phyloP scores from a whole-genome alignment of 2,113 vertebrate genomes.

The Plecotus auritus region DNA sequence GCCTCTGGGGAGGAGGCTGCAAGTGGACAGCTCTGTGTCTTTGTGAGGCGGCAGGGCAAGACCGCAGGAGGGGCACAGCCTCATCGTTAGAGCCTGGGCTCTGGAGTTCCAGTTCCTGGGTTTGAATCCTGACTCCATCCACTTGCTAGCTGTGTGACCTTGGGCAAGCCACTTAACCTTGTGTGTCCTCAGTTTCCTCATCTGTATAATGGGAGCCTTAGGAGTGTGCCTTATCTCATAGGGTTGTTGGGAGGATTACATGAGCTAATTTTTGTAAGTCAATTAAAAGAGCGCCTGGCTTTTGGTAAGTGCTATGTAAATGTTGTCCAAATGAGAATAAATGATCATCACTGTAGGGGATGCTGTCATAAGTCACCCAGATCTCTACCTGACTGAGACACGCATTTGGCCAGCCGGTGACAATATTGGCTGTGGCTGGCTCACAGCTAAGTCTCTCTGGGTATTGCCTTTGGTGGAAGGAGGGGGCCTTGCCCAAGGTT shows the following conservation, averaged over 20 bases:
- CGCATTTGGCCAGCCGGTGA: too few relatives aligned
- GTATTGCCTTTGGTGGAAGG: background rate
- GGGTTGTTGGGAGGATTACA: background rate
- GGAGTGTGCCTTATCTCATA: background rate
- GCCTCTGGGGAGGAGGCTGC: background rate
- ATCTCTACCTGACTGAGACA: background rate
- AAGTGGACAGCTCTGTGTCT: background rate
- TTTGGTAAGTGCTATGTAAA: accelerated
- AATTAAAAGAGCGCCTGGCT: background rate
- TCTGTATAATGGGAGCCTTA: background rate
- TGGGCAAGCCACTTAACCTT: background rate
- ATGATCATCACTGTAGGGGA: background rate
- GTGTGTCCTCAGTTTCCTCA: background rate
- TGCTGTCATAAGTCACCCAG: background rate
- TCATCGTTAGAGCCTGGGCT: accelerated
- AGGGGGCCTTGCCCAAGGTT: background rate
- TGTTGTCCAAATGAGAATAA: too few relatives aligned
- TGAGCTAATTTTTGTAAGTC: background rate
- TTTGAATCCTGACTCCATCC: background rate
- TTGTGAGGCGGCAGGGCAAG: background rate
- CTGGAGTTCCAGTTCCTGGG: background rate
- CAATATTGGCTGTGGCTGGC: background rate
- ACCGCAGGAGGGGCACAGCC: accelerated
- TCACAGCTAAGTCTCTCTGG: background rate
- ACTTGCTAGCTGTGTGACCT: background rate